Evolutionary conservation across 2,797 vertebrate species (phyloP).

Genomic region (Enteromius radiatus): DNA sequence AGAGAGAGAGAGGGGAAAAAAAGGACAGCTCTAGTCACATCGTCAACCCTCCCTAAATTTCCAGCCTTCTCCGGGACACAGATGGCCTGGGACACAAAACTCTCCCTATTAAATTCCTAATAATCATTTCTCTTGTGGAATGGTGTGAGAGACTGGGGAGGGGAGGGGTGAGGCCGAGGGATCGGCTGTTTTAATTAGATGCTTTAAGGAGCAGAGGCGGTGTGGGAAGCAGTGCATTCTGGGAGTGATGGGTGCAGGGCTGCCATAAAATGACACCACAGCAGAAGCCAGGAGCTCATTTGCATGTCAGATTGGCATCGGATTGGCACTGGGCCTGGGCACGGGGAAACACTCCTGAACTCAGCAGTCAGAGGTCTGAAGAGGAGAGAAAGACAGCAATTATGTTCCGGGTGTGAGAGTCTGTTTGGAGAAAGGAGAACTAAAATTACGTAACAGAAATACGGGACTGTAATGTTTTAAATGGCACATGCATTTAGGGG

Average conservation of each 20-base stretch:
- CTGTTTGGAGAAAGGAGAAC: constrained; percentile 1
- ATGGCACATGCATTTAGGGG: background rate
- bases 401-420: constrained; percentile 19
- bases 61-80: constrained; percentile 93
- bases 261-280: constrained; percentile 87
- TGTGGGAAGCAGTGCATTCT: constrained; percentile 82
- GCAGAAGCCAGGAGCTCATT: constrained; percentile 87
- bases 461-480: background rate
- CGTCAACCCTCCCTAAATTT: constrained; percentile 87
- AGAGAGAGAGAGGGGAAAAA: constrained; percentile 47
- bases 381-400: constrained; percentile 44
- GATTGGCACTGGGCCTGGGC: constrained; percentile 86
- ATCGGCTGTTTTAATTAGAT: constrained; percentile 99
- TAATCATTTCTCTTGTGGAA: constrained; percentile 95
- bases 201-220: constrained; percentile 97
- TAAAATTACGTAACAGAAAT: background rate
- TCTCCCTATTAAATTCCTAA: constrained; percentile 99
- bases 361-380: constrained; percentile 72
- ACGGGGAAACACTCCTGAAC: constrained; percentile 78
- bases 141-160: constrained; percentile 76
- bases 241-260: constrained; percentile 88
- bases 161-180: constrained; percentile 83
- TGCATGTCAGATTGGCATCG: constrained; percentile 92
- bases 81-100: constrained; percentile 96
- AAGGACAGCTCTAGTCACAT: constrained; percentile 60